These are phyloP conservation scores for Drosophila parvula DNA, from an alignment of 1,140 invertebrate species.

Conservation along the genomic window DNA sequence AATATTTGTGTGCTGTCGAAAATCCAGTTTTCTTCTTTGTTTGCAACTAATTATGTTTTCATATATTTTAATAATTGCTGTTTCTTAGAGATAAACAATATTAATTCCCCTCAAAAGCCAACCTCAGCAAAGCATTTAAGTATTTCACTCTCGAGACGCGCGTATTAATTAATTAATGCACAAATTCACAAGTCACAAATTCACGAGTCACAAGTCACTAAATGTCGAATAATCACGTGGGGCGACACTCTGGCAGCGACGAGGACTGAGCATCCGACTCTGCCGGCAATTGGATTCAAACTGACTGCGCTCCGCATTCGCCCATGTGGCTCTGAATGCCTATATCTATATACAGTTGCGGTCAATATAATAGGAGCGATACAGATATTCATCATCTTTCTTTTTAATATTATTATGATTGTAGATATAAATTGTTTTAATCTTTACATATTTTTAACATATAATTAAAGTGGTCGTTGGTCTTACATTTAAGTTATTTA, in stretches of 20 bases:
- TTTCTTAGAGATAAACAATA: conserved; percentile 26
- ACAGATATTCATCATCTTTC: not conserved
- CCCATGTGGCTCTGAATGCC: conserved; percentile 40
- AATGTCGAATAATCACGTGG: conserved; percentile 58
- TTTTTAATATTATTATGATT: too few species aligned
- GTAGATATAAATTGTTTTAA: too few species aligned
- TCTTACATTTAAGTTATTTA: too few species aligned
- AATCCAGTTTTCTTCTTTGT: conserved; percentile 52
- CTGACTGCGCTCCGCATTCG: conserved; percentile 45
- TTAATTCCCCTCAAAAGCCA: conserved; percentile 6
- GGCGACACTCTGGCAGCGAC: conserved; percentile 17
- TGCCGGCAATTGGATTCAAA: conserved; percentile 69
- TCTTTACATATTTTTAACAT: too few species aligned
- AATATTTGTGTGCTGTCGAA: conserved; percentile 26
- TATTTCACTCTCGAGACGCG: conserved; percentile 18
- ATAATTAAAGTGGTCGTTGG: too few species aligned
- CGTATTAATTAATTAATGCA: conserved; percentile 35
- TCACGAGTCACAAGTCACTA: conserved; percentile 35
- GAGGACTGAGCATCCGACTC: conserved; percentile 59
- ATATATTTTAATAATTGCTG: conserved; percentile 26
- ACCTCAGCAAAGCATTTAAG: conserved; percentile 19
- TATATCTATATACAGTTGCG: conserved; percentile 24
- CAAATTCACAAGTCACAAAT: conserved; percentile 5
- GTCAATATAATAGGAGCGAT: not conserved
- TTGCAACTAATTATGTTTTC: conserved; percentile 47